Evolutionary conservation across 2,797 vertebrate genomes (phyloP).

Genomic region (Nannoperca australis): DNA sequence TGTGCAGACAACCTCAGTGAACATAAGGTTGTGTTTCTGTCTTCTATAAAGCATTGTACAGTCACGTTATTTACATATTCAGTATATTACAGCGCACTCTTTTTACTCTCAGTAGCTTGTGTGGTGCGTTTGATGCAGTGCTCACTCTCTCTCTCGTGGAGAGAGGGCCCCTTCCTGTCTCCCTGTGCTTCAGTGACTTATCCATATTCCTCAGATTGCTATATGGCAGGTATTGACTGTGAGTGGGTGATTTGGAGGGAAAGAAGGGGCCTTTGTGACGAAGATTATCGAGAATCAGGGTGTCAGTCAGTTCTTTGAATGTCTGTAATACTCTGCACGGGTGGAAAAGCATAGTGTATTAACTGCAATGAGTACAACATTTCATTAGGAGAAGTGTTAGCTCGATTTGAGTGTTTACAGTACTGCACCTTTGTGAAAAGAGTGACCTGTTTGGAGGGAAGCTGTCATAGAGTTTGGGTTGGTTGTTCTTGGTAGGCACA

Average conservation of each 20-base stretch:
- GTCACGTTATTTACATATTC: conserved; percentile 87
- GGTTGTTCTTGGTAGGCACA: conserved; percentile 75
- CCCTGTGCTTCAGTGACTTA: conserved; percentile 75
- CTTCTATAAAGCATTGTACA: conserved; percentile 85
- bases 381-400: conserved; percentile 18
- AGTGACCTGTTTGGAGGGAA: conserved; percentile 49
- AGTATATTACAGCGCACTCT: conserved; percentile 85
- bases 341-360: conserved; percentile 57
- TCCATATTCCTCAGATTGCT: conserved; percentile 36
- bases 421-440: conserved; percentile 55
- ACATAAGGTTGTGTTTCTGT: conserved; percentile 73
- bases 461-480: conserved; percentile 56
- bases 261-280: conserved; percentile 48
- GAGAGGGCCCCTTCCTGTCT: conserved; percentile 62
- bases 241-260: conserved; percentile 46
- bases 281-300: conserved; percentile 33
- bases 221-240: conserved; percentile 56
- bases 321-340: conserved; percentile 27
- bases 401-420: conserved; percentile 54
- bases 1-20: conserved; percentile 61
- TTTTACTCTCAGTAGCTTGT: conserved; percentile 86
- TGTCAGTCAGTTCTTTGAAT: conserved; percentile 20
- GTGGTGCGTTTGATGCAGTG: conserved; percentile 78
- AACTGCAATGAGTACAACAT: conserved; percentile 38
- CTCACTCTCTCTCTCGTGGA: conserved; percentile 47